A percentile compares a stretch with the other conserved stretches of the same genome.
Evolutionary conservation across 2,888 invertebrate species (phyloP).

Genomic region (Fabriciana adippe): DNA sequence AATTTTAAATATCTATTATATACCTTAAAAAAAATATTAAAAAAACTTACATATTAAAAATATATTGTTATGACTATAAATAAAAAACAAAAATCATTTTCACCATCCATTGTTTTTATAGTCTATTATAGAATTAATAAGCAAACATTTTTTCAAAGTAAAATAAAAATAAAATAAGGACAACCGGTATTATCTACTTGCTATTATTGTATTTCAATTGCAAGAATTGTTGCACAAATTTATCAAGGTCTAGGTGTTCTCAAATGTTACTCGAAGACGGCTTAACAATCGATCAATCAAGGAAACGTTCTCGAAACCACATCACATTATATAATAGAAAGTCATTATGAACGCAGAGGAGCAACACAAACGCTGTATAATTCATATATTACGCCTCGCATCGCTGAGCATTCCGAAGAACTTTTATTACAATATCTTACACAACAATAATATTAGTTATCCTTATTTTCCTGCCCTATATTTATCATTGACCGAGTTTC

Average conservation of each 20-base stretch:
- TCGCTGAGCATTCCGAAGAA: conserved; percentile 19
- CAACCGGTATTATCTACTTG: no score
- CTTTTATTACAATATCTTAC: conserved; percentile 36
- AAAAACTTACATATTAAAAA: no score
- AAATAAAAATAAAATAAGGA: no score
- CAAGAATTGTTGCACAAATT: no score
- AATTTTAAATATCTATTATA: no score
- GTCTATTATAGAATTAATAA: no score
- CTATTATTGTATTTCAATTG: no score
- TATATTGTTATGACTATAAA: no score
- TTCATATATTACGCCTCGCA: conserved; percentile 22
- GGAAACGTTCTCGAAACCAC: conserved; percentile 7
- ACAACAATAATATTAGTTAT: conserved; percentile 33
- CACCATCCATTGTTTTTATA: no score
- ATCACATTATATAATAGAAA: conserved; percentile 15
- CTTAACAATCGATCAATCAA: conserved; percentile 23
- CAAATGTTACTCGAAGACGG: background rate
- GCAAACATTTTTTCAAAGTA: no score
- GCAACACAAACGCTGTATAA: conserved; percentile 21
- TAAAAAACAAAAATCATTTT: no score
- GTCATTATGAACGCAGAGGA: conserved; percentile 10
- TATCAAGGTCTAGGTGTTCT: background rate
- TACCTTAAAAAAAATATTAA: no score
- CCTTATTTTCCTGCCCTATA: conserved; percentile 28
- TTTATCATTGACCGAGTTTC: conserved; percentile 34